Conservation (phyloP, 2,888 invertebrate species). For the Ennomos quercinarius region DNA sequence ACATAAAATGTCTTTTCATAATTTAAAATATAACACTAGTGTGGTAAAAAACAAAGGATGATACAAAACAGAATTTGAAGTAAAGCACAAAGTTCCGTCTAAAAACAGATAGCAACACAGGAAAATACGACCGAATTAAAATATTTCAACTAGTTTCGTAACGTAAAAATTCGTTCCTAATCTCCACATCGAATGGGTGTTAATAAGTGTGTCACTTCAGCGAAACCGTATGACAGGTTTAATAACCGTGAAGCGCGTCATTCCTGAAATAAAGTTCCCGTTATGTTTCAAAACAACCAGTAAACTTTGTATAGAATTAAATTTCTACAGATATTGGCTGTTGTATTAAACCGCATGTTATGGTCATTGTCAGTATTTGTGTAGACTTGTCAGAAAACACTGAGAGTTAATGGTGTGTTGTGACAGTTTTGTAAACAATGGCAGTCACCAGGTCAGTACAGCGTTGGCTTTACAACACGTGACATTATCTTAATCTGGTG, state of each 20-base stretch:
- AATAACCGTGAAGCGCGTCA: constrained; percentile 57
- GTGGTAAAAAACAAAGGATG: too few relatives aligned
- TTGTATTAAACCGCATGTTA: constrained; percentile 1
- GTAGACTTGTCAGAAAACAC: too few relatives aligned
- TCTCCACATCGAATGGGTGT: constrained; percentile 36
- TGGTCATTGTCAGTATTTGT: not conserved
- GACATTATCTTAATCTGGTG: too few relatives aligned
- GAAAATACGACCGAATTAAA: constrained; percentile 21
- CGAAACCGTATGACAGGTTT: constrained; percentile 51
- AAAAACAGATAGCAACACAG: not conserved
- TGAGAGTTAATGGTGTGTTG: too few relatives aligned
- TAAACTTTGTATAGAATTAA: not conserved
- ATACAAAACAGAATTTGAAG: too few relatives aligned
- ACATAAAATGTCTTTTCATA: too few relatives aligned
- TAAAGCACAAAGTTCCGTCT: not conserved
- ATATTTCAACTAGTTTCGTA: constrained; percentile 25
- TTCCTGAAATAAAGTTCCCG: constrained; percentile 35
- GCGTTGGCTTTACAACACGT: too few relatives aligned
- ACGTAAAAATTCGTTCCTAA: constrained; percentile 23
- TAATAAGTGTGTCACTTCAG: constrained; percentile 41
- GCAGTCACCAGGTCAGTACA: too few relatives aligned
- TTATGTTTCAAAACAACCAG: constrained; percentile 30
- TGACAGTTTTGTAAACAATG: too few relatives aligned
- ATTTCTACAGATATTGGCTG: not conserved
- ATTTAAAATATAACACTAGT: too few relatives aligned